Evolutionary conservation across 2,888 invertebrate species (phyloP).

Genomic region (Prosapia bicincta): DNA sequence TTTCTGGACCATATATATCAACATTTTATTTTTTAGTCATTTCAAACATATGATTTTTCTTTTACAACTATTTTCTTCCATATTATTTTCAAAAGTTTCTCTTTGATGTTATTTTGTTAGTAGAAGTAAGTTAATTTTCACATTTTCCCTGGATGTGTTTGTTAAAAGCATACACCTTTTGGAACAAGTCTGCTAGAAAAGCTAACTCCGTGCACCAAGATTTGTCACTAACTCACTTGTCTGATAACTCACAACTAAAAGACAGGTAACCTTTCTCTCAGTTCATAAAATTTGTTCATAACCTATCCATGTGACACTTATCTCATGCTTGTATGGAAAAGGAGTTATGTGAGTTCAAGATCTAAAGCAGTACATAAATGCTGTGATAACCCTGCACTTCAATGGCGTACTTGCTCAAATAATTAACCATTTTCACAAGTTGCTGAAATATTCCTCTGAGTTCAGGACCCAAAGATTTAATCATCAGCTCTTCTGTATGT

Average conservation of each 20-base stretch:
- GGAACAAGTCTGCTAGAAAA: background rate
- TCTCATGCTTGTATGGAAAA: background rate
- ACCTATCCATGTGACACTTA: conserved; percentile 1
- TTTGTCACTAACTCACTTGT: background rate
- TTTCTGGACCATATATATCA: too few relatives aligned
- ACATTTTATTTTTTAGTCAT: background rate
- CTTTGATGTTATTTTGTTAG: background rate
- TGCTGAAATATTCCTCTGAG: background rate
- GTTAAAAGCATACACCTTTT: background rate
- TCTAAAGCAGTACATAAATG: background rate
- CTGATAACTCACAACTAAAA: conserved; percentile 10
- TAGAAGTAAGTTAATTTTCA: background rate
- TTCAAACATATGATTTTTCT: background rate
- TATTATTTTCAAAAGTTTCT: too few relatives aligned
- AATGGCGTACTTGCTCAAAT: background rate
- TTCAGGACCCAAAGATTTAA: background rate
- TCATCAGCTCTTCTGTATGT: conserved; percentile 9
- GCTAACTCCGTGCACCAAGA: background rate
- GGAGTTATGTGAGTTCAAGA: too few relatives aligned
- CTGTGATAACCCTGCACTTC: too few relatives aligned
- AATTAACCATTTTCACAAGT: conserved; percentile 6
- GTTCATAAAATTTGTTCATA: conserved; percentile 6
- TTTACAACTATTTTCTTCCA: background rate
- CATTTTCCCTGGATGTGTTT: background rate
- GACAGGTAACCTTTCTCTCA: conserved; percentile 1